Base-by-base conservation (phyloP, 2,113 vertebrate genomes). In the Nestor notabilis region DNA sequence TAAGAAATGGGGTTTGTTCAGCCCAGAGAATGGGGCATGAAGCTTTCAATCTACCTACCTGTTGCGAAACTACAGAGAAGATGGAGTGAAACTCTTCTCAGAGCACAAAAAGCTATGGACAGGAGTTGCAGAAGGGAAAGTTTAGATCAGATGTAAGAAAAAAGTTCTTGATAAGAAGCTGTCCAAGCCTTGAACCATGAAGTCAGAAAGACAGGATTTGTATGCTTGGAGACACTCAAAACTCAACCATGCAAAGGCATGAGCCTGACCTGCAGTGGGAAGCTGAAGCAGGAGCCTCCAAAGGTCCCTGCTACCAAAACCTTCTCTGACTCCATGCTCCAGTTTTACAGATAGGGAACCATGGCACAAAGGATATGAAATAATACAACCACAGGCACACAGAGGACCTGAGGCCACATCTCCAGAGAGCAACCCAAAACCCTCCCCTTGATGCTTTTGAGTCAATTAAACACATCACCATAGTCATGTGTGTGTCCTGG, bases 401-500 rank as follows among this genome's bases (percentile, higher is more conserved):
- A 50, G 60, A 28, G 53, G 24, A 80, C 50, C 47, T 75, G 47
- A 84, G 84, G 60, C 60, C 25, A 47, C 23, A 61, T 61, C 60
- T 66, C 37, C 50, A 77, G 15, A 58, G 50, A 78, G 31, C 41
- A 63, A 37, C 37, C 50, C 27, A 43, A 69, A 88, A 31, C 25
- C 29, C 33, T 77, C 4, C 64, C 11, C 29, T 80, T 28, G 10
- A 31, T 71, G 37, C 23, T 74, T 61, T 31, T 37, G 46, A 55
- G 29, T 25, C 46, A 33, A 77, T 41, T 24, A 81, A 89, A 64
- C 33, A 12, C 2, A 0, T 43, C 52, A 43, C 35, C 29, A 35
- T 5, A 58, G n/a, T 9, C 0, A 0, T 13, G 5, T 23, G 9
- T 14, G 16, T 50, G 21, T 29, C 17, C 11, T 4, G 8, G 52